Conservation (phyloP, 2,888 invertebrate species). For the Branchellion lobata region DNA sequence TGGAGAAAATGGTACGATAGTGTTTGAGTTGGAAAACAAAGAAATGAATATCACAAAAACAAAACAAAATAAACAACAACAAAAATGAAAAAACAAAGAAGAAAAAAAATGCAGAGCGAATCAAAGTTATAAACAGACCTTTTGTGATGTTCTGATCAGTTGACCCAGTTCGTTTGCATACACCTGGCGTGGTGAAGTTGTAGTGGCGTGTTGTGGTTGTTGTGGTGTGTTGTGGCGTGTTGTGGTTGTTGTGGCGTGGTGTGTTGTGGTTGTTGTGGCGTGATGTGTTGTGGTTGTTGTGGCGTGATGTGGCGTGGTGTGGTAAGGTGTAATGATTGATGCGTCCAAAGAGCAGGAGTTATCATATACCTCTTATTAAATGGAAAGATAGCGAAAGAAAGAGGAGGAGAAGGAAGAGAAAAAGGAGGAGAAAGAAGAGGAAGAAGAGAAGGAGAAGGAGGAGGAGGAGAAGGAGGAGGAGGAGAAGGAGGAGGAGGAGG, state of each 20-base stretch:
- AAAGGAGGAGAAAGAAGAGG: constrained; percentile 7
- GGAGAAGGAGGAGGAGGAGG: not conserved
- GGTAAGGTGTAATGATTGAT: not conserved
- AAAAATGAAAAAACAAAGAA: not conserved
- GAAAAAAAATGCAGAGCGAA: not conserved
- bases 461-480: not conserved
- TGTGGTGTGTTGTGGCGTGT: no score
- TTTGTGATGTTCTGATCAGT: no score
- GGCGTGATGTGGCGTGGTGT: not conserved
- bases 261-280: no score
- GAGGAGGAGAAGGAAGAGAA: not conserved
- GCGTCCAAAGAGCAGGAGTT: not conserved
- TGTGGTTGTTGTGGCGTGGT: no score
- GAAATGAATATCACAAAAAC: not conserved
- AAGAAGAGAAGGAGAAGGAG: not conserved
- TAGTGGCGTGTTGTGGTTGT: no score
- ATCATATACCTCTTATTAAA: no score
- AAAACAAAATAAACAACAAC: not conserved
- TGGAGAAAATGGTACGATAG: no score
- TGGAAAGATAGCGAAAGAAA: not conserved
- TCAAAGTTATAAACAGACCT: no score
- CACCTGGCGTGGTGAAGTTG: no score
- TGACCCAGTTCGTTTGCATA: no score
- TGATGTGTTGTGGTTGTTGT: no score
- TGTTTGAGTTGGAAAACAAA: no score